Conservation (phyloP, 2,797 vertebrate genomes). For the Phoebastria nigripes region DNA sequence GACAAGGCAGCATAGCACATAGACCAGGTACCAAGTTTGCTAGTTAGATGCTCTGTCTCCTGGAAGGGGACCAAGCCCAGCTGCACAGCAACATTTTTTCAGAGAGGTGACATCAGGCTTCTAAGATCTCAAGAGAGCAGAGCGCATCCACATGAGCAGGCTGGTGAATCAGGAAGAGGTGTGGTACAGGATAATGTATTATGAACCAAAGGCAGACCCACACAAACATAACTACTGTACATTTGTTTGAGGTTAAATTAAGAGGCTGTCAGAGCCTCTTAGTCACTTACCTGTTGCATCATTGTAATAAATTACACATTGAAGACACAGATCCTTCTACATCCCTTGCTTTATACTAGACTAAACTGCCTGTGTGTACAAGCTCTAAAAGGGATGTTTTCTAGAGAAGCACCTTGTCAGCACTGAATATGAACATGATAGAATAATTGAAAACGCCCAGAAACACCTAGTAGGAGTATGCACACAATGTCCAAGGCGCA, state of each 20-base stretch:
- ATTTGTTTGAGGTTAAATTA: neutral
- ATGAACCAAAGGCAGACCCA: neutral
- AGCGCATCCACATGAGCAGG: neutral
- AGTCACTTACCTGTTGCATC: neutral
- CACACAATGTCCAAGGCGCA: neutral
- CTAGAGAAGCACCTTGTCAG: neutral
- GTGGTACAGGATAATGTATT: neutral
- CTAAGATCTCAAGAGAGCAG: neutral
- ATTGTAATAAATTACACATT: neutral
- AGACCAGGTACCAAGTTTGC: neutral
- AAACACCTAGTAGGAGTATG: neutral
- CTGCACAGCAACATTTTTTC: neutral
- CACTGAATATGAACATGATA: neutral
- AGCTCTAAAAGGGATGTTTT: neutral
- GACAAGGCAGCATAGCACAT: neutral
- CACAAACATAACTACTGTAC: neutral
- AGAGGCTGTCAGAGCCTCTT: neutral
- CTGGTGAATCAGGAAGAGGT: neutral
- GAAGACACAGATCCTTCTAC: neutral
- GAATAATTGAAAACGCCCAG: neutral
- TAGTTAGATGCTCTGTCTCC: neutral
- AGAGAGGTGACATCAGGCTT: neutral
- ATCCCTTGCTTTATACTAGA: neutral
- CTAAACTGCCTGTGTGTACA: neutral
- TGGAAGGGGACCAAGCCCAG: neutral